These are phyloP conservation scores for Pollenia angustigena DNA, from an alignment of 2,888 invertebrate genomes.

Conservation along the genomic window DNA sequence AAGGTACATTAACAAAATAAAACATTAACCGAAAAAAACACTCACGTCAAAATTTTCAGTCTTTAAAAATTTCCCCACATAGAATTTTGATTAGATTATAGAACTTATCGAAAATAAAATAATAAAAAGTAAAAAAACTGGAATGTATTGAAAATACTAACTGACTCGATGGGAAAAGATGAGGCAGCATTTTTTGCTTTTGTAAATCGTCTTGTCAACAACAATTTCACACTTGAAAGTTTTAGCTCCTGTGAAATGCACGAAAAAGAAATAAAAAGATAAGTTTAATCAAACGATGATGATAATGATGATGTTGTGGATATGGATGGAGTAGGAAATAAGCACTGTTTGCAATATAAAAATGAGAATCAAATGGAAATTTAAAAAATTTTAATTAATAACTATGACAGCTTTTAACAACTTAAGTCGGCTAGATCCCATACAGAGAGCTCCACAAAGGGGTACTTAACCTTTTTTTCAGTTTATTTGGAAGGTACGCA, in stretches of 20 bases:
- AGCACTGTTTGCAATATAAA: conserved; percentile 29
- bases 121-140: neutral
- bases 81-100: conserved; percentile 52
- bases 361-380: conserved; percentile 58
- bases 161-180: conserved; percentile 22
- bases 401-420: conserved; percentile 62
- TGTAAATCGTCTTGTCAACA: conserved; percentile 75
- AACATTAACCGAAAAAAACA: conserved; percentile 49
- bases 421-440: neutral
- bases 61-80: conserved; percentile 32
- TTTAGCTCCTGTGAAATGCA: conserved; percentile 38
- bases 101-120: neutral
- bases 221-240: conserved; percentile 73
- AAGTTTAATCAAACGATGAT: conserved; percentile 60
- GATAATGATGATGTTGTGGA: neutral
- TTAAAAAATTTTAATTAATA: conserved; percentile 71
- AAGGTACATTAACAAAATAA: conserved; percentile 65
- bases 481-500: conserved; percentile 17
- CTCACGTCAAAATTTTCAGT: conserved; percentile 47
- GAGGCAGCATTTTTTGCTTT: conserved; percentile 52
- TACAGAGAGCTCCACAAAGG: conserved; percentile 21
- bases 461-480: neutral
- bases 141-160: conserved; percentile 58
- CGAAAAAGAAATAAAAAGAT: conserved; percentile 22
- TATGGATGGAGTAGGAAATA: neutral